These are phyloP conservation scores for Drosophila burlai DNA, from an alignment of 1,140 invertebrate species.

Conservation along the genomic window DNA sequence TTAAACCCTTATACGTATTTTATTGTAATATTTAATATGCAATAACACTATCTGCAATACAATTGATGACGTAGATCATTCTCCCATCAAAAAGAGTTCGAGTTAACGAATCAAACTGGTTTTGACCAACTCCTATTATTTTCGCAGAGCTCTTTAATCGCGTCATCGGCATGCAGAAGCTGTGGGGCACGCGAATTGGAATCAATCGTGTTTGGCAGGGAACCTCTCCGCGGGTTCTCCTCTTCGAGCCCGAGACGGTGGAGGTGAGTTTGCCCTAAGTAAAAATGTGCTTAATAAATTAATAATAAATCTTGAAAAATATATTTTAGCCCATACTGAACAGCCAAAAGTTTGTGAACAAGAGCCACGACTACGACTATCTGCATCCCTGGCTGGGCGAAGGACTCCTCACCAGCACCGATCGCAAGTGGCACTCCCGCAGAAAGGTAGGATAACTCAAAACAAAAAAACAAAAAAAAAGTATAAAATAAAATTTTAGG, in stretches of 20 bases:
- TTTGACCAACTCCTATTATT: slow-evolving; percentile 30
- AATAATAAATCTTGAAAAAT: background rate
- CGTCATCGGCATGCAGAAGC: slow-evolving; percentile 85
- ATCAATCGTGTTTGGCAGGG: slow-evolving; percentile 86
- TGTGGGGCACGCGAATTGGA: slow-evolving; percentile 86
- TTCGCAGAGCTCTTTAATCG: slow-evolving; percentile 86
- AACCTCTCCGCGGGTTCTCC: slow-evolving; percentile 85
- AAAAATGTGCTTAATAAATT: background rate
- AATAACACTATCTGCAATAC: background rate
- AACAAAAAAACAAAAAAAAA: background rate
- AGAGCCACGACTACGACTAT: slow-evolving; percentile 90
- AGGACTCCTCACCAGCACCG: slow-evolving; percentile 90
- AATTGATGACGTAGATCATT: slow-evolving; percentile 58
- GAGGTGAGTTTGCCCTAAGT: slow-evolving; percentile 66
- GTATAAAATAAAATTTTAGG: too few species aligned
- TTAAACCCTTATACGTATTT: background rate
- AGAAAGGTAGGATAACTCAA: slow-evolving; percentile 76
- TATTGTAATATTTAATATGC: background rate
- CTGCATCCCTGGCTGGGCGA: slow-evolving; percentile 92
- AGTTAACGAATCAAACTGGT: slow-evolving; percentile 48
- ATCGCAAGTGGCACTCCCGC: slow-evolving; percentile 85
- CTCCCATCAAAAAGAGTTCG: slow-evolving; percentile 42
- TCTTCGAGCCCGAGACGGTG: slow-evolving; percentile 86
- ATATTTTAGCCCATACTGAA: slow-evolving; percentile 88
- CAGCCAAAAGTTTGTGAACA: slow-evolving; percentile 90